phyloP scores from a whole-genome alignment of 2,113 vertebrate genomes.

The Centrocercus urophasianus region DNA sequence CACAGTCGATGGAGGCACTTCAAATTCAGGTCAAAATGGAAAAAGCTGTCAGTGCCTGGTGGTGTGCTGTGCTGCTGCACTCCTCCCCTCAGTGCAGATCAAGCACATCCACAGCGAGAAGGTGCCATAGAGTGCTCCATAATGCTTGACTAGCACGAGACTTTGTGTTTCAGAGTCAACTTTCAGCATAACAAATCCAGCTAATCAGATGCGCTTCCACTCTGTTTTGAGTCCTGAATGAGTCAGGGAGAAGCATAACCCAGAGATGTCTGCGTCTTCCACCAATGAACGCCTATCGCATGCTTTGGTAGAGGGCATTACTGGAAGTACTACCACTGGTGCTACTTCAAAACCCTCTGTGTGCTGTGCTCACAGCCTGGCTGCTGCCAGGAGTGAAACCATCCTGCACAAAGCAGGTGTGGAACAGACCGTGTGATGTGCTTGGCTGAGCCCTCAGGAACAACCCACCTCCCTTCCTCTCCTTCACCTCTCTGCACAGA shows the following conservation, averaged over 20 bases:
- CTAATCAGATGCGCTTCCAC: background rate
- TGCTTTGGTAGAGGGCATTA: background rate
- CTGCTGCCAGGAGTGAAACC: background rate
- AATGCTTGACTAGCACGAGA: background rate
- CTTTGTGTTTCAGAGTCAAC: background rate
- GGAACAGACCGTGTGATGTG: background rate
- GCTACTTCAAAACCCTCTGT: background rate
- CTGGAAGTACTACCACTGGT: background rate
- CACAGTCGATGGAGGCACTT: background rate
- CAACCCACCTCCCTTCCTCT: background rate
- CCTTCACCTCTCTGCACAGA: background rate
- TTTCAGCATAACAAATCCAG: background rate
- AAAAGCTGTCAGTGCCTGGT: accelerated
- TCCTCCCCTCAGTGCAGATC: background rate
- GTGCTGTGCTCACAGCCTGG: background rate
- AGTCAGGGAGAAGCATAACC: accelerated
- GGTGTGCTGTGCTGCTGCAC: background rate
- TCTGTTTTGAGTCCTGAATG: background rate
- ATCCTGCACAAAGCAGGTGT: background rate
- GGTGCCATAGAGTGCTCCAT: background rate
- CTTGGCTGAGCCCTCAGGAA: background rate
- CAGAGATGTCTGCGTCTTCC: background rate
- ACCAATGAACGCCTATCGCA: background rate
- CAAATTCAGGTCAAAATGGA: background rate
- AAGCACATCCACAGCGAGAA: background rate